These are phyloP conservation scores for Halyomorpha halys DNA, from an alignment of 1,140 invertebrate genomes.

Conservation along the genomic window DNA sequence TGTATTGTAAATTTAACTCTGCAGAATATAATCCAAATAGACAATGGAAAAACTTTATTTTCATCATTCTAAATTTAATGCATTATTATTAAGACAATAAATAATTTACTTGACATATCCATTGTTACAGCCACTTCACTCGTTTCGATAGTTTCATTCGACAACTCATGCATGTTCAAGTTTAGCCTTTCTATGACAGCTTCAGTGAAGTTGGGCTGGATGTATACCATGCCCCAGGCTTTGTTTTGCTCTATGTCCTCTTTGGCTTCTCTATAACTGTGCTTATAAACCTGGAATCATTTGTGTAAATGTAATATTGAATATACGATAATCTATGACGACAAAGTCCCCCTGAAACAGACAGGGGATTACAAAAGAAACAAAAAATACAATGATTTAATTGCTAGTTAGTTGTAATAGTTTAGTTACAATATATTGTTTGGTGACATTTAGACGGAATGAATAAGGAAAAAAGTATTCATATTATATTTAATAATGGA, in stretches of 20 bases:
- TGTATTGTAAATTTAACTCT: too few species aligned
- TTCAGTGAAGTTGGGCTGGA: conserved; percentile 27
- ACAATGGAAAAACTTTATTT: not conserved
- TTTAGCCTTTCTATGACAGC: conserved; percentile 25
- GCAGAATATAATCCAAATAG: too few species aligned
- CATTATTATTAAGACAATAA: not conserved
- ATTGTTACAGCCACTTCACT: conserved; percentile 25
- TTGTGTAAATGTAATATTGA: not conserved
- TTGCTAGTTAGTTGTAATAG: too few species aligned
- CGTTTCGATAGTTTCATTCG: conserved; percentile 11
- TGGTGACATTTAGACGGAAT: too few species aligned
- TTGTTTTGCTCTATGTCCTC: conserved; percentile 14
- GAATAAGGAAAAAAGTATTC: too few species aligned
- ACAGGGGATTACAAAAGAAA: too few species aligned
- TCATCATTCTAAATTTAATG: not conserved
- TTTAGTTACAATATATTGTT: too few species aligned
- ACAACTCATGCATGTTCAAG: conserved; percentile 11
- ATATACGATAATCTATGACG: too few species aligned
- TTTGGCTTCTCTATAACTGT: conserved; percentile 16
- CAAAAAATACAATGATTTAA: too few species aligned
- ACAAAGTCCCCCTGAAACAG: too few species aligned
- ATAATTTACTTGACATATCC: conserved; percentile 29
- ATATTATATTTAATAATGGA: too few species aligned
- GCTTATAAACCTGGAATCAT: conserved; percentile 14
- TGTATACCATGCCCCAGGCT: conserved; percentile 27